A percentile compares a stretch with the other conserved stretches of the same genome.
Conservation (phyloP, 2,888 invertebrate species). For the Harpagoxenus sublaevis region DNA sequence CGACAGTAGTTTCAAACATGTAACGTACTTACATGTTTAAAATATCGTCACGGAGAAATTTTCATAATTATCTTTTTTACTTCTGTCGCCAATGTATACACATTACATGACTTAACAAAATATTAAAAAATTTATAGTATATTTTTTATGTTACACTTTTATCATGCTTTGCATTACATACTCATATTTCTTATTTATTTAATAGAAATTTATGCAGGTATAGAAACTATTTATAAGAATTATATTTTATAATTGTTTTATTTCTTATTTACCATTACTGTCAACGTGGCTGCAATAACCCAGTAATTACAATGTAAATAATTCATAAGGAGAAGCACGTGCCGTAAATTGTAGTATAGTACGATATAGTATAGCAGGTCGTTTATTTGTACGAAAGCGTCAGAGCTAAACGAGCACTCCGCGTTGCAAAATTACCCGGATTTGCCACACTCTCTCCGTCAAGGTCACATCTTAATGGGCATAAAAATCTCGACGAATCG, state of each 20-base stretch:
- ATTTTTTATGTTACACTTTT: background rate
- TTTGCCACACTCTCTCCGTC: constrained; percentile 21
- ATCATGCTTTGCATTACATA: background rate
- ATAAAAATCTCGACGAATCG: constrained; percentile 41
- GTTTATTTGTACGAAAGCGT: constrained; percentile 15
- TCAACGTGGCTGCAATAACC: background rate
- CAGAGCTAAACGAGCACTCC: background rate
- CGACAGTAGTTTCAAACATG: background rate
- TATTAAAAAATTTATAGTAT: background rate
- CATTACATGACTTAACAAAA: background rate
- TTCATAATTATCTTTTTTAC: background rate
- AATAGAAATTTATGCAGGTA: background rate
- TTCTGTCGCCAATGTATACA: background rate
- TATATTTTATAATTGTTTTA: background rate
- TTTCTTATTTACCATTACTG: background rate
- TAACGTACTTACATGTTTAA: background rate
- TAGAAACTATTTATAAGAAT: background rate
- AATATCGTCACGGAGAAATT: background rate
- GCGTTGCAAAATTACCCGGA: constrained; percentile 8
- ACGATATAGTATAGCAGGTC: background rate
- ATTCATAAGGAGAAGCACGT: background rate
- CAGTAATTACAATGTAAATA: constrained; percentile 22
- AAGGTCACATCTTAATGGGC: constrained; percentile 30
- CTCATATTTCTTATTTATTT: background rate
- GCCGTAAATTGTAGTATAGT: constrained; percentile 14